A percentile compares a stretch with the other conserved stretches of the same genome.
These are phyloP conservation scores for Leucania comma DNA, from an alignment of 2,888 invertebrate genomes.

Conservation along the genomic window DNA sequence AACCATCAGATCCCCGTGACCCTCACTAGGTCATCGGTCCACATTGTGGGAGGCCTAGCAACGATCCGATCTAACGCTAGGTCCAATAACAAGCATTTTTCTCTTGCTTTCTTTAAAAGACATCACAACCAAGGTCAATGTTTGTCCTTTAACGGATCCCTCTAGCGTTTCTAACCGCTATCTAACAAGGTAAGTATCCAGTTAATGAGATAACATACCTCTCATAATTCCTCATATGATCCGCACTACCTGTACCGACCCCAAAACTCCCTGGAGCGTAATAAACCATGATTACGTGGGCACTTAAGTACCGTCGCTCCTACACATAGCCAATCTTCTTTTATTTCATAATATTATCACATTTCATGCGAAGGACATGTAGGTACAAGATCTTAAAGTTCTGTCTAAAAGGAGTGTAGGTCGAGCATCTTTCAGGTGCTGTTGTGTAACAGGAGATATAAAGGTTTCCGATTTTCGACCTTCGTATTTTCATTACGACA, in stretches of 20 bases:
- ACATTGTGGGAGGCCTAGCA: too few relatives aligned
- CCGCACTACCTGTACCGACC: slow-evolving; percentile 33
- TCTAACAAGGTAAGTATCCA: slow-evolving; percentile 14
- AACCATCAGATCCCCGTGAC: too few relatives aligned
- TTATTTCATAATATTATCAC: slow-evolving; percentile 38
- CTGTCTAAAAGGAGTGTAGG: background rate
- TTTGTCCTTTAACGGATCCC: background rate
- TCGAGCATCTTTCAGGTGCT: slow-evolving; percentile 1
- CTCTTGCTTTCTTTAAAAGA: background rate
- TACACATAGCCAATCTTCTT: slow-evolving; percentile 29
- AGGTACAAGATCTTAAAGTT: slow-evolving; percentile 11
- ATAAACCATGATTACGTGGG: slow-evolving; percentile 49
- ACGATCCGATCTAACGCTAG: too few relatives aligned
- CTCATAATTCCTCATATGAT: slow-evolving; percentile 28
- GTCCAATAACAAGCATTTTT: background rate
- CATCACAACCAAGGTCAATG: background rate
- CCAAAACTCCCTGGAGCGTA: slow-evolving; percentile 36
- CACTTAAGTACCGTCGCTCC: slow-evolving; percentile 27
- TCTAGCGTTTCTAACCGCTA: slow-evolving; percentile 1
- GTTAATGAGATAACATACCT: slow-evolving; percentile 43
- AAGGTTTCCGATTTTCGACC: background rate
- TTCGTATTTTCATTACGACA: slow-evolving; percentile 5
- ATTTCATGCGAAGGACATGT: slow-evolving; percentile 2
- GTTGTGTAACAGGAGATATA: slow-evolving; percentile 19
- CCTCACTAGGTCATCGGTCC: too few relatives aligned